Evolutionary conservation across 2,113 vertebrate genomes (phyloP).

Genomic region (Oryzias celebensis): DNA sequence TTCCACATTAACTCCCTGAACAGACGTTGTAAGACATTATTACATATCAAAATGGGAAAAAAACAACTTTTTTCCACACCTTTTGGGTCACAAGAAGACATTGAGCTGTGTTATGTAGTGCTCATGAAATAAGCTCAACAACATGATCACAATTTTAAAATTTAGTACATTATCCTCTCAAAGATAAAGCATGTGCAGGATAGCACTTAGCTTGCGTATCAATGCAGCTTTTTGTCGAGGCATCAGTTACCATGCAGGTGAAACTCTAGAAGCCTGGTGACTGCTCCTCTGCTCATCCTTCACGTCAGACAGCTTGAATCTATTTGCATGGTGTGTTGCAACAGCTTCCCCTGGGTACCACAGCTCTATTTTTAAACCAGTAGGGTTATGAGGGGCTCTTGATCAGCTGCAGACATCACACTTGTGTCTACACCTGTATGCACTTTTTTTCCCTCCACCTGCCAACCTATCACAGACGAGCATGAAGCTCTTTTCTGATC

Average conservation of each 20-base stretch:
- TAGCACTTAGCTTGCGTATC: conserved; percentile 39
- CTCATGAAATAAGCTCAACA: conserved; percentile 19
- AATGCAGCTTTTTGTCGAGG: background rate
- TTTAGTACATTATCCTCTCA: conserved; percentile 23
- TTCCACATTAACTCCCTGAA: conserved; percentile 39
- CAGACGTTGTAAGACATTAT: conserved; percentile 40
- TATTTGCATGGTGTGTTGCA: conserved; percentile 68
- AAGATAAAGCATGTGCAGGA: conserved; percentile 11
- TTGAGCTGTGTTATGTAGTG: conserved; percentile 40
- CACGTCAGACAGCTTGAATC: conserved; percentile 44
- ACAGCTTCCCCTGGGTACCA: conserved; percentile 67
- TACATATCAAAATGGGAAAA: conserved; percentile 24
- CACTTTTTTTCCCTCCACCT: background rate
- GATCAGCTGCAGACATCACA: conserved; percentile 47
- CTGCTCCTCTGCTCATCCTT: conserved; percentile 39
- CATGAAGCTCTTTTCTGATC: conserved; percentile 7
- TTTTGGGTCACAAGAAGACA: conserved; percentile 51
- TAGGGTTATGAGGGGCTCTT: conserved; percentile 50
- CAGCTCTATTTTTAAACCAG: conserved; percentile 72
- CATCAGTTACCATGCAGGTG: conserved; percentile 36
- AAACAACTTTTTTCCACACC: conserved; percentile 23
- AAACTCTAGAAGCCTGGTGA: conserved; percentile 48
- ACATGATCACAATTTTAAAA: conserved; percentile 33
- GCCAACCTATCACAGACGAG: conserved; percentile 12
- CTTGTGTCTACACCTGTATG: conserved; percentile 16